Conservation (phyloP, 1,140 invertebrate species). For the Pseudomyrmex concolor region DNA sequence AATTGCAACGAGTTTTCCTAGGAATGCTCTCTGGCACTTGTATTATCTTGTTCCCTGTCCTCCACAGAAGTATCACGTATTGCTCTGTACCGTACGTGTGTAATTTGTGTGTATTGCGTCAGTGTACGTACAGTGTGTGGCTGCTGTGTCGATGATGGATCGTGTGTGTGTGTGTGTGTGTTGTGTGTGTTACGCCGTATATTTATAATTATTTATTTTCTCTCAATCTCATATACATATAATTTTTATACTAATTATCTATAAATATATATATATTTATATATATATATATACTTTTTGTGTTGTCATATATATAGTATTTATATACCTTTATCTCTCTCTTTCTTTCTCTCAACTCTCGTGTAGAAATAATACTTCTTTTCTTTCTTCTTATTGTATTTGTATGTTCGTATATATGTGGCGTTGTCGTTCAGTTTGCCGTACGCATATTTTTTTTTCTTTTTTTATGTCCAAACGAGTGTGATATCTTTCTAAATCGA, state of each 20-base stretch:
- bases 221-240: slow-evolving; percentile 73
- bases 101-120: slow-evolving; percentile 14
- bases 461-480: slow-evolving; percentile 26
- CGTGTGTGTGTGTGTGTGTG: neutral
- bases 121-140: neutral
- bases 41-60: slow-evolving; percentile 69
- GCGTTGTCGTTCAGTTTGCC: slow-evolving; percentile 74
- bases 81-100: slow-evolving; percentile 63
- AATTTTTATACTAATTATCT: slow-evolving; percentile 80
- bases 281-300: slow-evolving; percentile 72
- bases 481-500: too few species aligned
- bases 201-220: slow-evolving; percentile 64
- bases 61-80: slow-evolving; percentile 77
- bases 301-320: slow-evolving; percentile 69
- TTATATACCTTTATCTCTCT: slow-evolving; percentile 77
- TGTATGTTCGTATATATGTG: slow-evolving; percentile 68
- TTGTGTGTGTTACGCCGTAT: neutral
- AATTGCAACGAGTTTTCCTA: slow-evolving; percentile 64
- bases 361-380: slow-evolving; percentile 83
- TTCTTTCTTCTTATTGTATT: slow-evolving; percentile 74
- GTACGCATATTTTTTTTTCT: slow-evolving; percentile 35
- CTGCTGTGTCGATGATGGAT: slow-evolving; percentile 2
- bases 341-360: slow-evolving; percentile 60
- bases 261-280: slow-evolving; percentile 81
- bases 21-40: slow-evolving; percentile 78